Conservation (phyloP, 2,888 invertebrate species). For the Apotomis betuletana region DNA sequence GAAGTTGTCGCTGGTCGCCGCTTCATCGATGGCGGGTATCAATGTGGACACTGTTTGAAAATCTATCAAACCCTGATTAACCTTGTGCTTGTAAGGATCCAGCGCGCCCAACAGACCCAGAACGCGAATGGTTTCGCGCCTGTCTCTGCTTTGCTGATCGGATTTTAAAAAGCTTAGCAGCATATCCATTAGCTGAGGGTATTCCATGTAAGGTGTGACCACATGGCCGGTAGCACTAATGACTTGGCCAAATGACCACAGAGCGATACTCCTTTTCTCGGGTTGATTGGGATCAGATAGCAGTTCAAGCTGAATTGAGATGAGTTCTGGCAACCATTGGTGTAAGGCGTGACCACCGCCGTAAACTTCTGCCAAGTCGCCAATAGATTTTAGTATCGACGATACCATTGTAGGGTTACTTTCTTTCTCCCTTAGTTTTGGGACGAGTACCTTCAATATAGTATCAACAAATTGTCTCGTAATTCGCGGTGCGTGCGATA, state of each 20-base stretch:
- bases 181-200: slow-evolving; percentile 95
- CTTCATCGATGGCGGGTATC: slow-evolving; percentile 88
- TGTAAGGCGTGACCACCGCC: slow-evolving; percentile 93
- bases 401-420: slow-evolving; percentile 96
- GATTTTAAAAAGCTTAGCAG: slow-evolving; percentile 97
- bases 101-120: slow-evolving; percentile 97
- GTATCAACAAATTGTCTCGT: slow-evolving; percentile 98
- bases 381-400: slow-evolving; percentile 95
- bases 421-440: slow-evolving; percentile 94
- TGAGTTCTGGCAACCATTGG: slow-evolving; percentile 93
- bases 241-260: slow-evolving; percentile 98
- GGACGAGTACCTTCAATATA: slow-evolving; percentile 93
- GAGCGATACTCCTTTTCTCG: slow-evolving; percentile 96
- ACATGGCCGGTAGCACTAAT: slow-evolving; percentile 98
- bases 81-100: slow-evolving; percentile 99
- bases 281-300: slow-evolving; percentile 96
- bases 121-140: slow-evolving; percentile 96
- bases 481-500: slow-evolving; percentile 95
- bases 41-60: slow-evolving; percentile 91
- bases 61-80: slow-evolving; percentile 96
- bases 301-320: slow-evolving; percentile 95
- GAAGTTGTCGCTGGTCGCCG: slow-evolving; percentile 84
- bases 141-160: slow-evolving; percentile 94
- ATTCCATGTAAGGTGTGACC: slow-evolving; percentile 96
- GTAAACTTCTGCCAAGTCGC: slow-evolving; percentile 96